Conservation (phyloP, 1,140 invertebrate species). For the Nautilus pompilius region DNA sequence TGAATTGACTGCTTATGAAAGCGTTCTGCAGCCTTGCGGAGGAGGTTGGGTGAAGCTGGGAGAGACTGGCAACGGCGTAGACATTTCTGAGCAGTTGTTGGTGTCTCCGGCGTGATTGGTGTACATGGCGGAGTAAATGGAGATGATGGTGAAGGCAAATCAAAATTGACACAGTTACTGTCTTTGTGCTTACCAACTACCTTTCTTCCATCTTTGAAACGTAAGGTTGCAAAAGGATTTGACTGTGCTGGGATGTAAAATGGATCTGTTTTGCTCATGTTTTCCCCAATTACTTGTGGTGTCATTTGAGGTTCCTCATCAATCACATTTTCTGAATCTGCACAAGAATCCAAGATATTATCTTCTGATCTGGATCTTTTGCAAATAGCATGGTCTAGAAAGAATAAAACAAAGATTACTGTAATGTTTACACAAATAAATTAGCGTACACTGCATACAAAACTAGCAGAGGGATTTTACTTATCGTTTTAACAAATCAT, state of each 20-base stretch:
- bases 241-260: slow-evolving; percentile 44
- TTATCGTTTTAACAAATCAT: too few relatives aligned
- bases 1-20: slow-evolving; percentile 44
- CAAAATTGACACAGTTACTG: slow-evolving; percentile 23
- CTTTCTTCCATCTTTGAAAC: slow-evolving; percentile 42
- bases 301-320: slow-evolving; percentile 24
- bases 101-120: slow-evolving; percentile 23
- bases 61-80: slow-evolving; percentile 37
- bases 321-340: slow-evolving; percentile 19
- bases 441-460: too few relatives aligned
- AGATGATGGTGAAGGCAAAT: slow-evolving; percentile 33
- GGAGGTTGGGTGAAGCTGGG: slow-evolving; percentile 41
- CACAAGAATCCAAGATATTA: slow-evolving; percentile 39
- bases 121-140: slow-evolving; percentile 37
- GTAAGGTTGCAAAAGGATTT: slow-evolving; percentile 47
- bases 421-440: background rate
- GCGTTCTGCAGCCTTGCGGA: slow-evolving; percentile 43
- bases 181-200: slow-evolving; percentile 33
- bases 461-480: too few relatives aligned
- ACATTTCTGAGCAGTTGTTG: background rate
- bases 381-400: slow-evolving; percentile 15
- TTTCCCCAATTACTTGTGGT: slow-evolving; percentile 43
- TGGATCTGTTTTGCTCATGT: slow-evolving; percentile 51
- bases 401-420: background rate
- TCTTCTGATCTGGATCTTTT: slow-evolving; percentile 47